Base-by-base conservation (phyloP, 1,140 invertebrate genomes). In the Solenopsis invicta region DNA sequence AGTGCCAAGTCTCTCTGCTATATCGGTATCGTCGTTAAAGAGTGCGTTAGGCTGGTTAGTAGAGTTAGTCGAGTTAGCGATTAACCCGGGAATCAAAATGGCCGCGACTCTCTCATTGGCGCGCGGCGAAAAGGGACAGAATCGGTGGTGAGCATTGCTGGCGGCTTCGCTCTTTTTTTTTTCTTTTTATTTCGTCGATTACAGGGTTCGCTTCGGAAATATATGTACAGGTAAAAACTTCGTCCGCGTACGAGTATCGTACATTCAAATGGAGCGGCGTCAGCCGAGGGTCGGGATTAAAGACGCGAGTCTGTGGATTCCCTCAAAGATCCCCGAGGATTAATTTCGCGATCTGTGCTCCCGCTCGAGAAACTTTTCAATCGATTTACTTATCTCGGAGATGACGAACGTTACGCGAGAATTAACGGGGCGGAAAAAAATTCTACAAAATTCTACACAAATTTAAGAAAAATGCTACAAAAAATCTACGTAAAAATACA, bases 61-160 rank as follows among this genome's bases (percentile, higher is more conserved):
- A 64, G n/a, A 72, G 52, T 89, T 88, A 91, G 81, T 90, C 21
- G 52, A 74, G 64, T 78, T 74, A 84, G 54, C 10, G 10, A 56
- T 81, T 81, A 74, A 82, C 21, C 41, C 54, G 80, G 80, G 80
- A 82, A 72, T 45, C 18, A 59, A 82, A 24, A 50, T 50, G 12
- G 8, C 50, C 1, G 41, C 78, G 54, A 74, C 18, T 74, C 13
- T 9, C 34, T 12, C 41, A 41, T 4, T 29, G 29, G 29, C 29
- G 29, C 0, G 41, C 41, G 3, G 41, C 3, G 41, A 41, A 41
- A 41, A 41, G 10, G 41, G n/a, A 10, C 29, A n/a, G n/a, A 4
- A 4, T 4, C 4, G 37, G 76, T 50, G 48, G 16, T 80, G 37
- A 69, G 37, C 64, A 67, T 52, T 67, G 29, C 29, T 29, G 24